Conservation (phyloP, 92 coral and sea anemone species). For the Blastomussa wellsi region DNA sequence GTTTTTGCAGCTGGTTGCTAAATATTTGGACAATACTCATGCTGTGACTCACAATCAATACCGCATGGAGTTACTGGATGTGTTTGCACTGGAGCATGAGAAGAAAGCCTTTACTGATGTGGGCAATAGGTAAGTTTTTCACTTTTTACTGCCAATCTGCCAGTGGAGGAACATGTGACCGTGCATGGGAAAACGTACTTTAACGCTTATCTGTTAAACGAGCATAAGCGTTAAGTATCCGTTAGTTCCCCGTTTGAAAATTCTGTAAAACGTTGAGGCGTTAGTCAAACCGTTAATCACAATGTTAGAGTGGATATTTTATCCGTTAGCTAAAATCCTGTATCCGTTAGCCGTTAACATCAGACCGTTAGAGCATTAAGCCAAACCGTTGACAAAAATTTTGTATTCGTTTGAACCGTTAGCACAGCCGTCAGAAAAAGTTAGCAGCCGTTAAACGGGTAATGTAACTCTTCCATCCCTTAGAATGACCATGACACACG, state of each 20-base stretch:
- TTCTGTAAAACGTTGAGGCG: constrained; percentile 2
- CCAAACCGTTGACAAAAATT: too few relatives aligned
- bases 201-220: constrained; percentile 23
- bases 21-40: constrained; percentile 84
- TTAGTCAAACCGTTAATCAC: background rate
- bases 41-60: constrained; percentile 88
- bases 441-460: too few relatives aligned
- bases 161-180: background rate
- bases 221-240: constrained; percentile 1
- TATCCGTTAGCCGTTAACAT: background rate
- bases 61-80: constrained; percentile 74
- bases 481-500: background rate
- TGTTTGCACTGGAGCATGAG: constrained; percentile 81
- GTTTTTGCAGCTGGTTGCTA: constrained; percentile 75
- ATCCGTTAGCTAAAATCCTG: background rate
- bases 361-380: background rate
- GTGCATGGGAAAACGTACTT: constrained; percentile 14
- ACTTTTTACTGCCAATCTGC: background rate
- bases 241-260: constrained; percentile 7
- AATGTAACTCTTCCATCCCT: too few relatives aligned
- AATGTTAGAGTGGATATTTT: background rate
- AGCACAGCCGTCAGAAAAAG: too few relatives aligned
- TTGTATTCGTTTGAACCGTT: background rate
- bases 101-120: constrained; percentile 78
- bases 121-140: constrained; percentile 78